Conservation (phyloP, 2,113 vertebrate genomes). For the Coptodon rendalli region DNA sequence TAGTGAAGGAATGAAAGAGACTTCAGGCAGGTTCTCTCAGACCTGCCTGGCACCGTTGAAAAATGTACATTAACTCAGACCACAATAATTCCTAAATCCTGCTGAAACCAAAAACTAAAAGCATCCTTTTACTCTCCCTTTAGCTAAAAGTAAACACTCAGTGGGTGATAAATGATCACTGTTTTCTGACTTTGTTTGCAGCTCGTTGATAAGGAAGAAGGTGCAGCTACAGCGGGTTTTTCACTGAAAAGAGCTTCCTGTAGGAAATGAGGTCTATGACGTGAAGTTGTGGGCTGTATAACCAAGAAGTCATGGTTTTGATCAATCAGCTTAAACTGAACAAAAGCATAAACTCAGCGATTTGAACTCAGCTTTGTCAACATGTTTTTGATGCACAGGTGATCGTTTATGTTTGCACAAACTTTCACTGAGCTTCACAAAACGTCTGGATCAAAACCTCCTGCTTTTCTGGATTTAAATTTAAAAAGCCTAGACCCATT, state of each 20-base stretch:
- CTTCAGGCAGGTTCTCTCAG: background rate
- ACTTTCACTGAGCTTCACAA: background rate
- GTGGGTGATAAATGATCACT: background rate
- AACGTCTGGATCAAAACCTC: background rate
- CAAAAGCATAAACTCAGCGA: background rate
- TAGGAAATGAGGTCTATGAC: background rate
- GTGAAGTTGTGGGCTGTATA: background rate
- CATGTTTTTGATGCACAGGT: background rate
- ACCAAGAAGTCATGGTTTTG: background rate
- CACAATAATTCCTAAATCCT: background rate
- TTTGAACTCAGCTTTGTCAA: background rate
- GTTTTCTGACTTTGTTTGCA: background rate
- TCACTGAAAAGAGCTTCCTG: background rate
- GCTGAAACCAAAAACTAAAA: background rate
- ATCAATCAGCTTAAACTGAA: background rate
- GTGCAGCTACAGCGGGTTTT: background rate
- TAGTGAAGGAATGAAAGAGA: background rate
- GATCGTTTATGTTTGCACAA: background rate
- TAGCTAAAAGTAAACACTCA: background rate
- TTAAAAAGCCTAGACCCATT: background rate
- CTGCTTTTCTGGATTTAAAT: background rate
- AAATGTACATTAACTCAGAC: background rate
- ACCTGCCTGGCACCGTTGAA: rapidly evolving
- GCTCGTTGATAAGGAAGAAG: background rate
- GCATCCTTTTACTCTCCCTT: background rate